Evolutionary conservation across 2,888 invertebrate species (phyloP), one percentile per base, ranked within the genome.

Genomic region (Patella caerulea): DNA sequence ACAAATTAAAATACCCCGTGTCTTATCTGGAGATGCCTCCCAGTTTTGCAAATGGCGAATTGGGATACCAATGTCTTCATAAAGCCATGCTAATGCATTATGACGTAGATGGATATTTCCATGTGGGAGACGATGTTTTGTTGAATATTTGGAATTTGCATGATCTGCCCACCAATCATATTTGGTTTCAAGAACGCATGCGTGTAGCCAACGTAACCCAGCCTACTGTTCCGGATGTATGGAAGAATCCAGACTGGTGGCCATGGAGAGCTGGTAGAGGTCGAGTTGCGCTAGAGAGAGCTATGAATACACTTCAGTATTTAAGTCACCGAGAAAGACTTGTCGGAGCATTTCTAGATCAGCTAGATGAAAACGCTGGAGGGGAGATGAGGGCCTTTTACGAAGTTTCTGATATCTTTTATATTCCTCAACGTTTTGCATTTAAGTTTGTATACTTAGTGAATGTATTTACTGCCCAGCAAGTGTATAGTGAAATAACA

Each of bases 121-220:
- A 74, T n/a, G 56, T 74, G 12, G 65, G 56, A 11, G 74, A 74
- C 34, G 74, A 74, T 59, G 74, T 59, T n/a, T 17, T 74, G 59
- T 59, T 74, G 9, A 74, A 59, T n/a, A n/a, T 59, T 14, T 74
- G 74, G 74, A 74, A 74, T 29, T 24, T 74, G 29, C 12, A 56
- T 14, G 11, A 59, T 74, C 24, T 74, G 7, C 59, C 74, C 19
- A 55, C 56, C 15, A 34, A 74, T 34, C 24, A 56, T 15, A 59
- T 74, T 55, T 74, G 74, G 74, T 74, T 74, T 45, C 74, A 74
- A 59, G 24, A 53, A 15, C 53, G 73, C 73, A 73, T 73, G 55
- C 73, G 73, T 2, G 24, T 53, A 7, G 73, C 73, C 14, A 55
- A 73, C 19, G 14, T 53, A 73, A 9, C 73, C 0, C 24, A 45